These are phyloP conservation scores for Talpa occidentalis DNA, from an alignment of 2,113 vertebrate genomes.

Conservation along the genomic window DNA sequence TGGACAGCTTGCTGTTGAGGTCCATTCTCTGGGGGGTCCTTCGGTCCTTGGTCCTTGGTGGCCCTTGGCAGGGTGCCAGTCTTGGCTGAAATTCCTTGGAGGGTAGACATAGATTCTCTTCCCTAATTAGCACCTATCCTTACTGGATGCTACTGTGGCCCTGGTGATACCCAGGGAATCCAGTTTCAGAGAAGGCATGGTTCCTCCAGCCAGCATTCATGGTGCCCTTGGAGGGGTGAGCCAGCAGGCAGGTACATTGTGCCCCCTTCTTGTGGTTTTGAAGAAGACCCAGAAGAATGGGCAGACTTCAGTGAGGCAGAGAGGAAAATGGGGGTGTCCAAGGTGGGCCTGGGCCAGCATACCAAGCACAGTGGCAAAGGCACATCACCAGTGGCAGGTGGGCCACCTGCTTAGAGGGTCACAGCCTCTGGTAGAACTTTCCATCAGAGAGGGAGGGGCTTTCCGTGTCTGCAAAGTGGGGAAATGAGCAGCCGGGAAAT, in stretches of 20 bases:
- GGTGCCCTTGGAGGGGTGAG: not conserved
- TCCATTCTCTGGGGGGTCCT: not conserved
- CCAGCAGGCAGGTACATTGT: not conserved
- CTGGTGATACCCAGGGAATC: not conserved
- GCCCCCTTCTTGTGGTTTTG: not conserved
- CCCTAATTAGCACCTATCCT: not conserved
- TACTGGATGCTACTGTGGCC: not conserved
- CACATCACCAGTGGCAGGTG: no score
- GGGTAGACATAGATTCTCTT: not conserved
- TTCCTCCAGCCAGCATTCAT: not conserved
- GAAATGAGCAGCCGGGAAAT: not conserved
- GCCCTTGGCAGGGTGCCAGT: not conserved
- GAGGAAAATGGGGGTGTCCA: not conserved
- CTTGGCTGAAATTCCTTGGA: not conserved
- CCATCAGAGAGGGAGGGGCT: not conserved
- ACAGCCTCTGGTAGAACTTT: not conserved
- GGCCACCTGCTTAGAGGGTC: not conserved
- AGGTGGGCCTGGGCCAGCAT: fast-evolving
- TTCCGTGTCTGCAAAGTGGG: not conserved
- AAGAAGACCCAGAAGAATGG: not conserved
- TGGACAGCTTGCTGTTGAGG: not conserved
- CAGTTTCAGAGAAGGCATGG: not conserved
- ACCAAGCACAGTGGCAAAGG: not conserved
- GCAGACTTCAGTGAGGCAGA: no score
- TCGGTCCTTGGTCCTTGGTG: not conserved